Conservation (phyloP, 2,113 vertebrate species). For the Plotosus lineatus region DNA sequence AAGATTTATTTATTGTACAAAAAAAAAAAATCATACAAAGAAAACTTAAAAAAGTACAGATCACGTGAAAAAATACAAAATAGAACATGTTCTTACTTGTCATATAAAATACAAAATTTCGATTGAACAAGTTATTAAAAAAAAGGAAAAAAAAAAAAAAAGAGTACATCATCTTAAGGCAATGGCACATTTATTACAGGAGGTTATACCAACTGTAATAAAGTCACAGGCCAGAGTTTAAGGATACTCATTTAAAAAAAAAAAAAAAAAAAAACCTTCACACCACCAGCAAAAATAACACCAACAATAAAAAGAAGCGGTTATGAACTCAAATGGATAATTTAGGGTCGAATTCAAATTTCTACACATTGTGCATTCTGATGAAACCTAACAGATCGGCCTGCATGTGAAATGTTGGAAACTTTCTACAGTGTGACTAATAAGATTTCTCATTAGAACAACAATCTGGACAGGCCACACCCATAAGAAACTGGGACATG, state of each 20-base stretch:
- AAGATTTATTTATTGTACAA: slow-evolving; percentile 70
- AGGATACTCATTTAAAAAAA: not conserved
- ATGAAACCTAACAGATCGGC: not conserved
- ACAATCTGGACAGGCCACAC: not conserved
- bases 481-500: not conserved
- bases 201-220: slow-evolving; percentile 1
- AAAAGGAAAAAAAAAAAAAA: not conserved
- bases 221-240: slow-evolving; percentile 8
- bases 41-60: slow-evolving; percentile 49
- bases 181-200: not conserved
- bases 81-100: slow-evolving; percentile 57
- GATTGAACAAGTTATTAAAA: slow-evolving; percentile 14
- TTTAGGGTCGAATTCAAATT: not conserved
- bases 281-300: not conserved
- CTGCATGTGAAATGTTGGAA: not conserved
- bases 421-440: not conserved
- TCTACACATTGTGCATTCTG: not conserved
- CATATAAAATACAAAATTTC: slow-evolving; percentile 46
- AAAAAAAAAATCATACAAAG: slow-evolving; percentile 56
- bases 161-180: not conserved
- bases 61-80: slow-evolving; percentile 46
- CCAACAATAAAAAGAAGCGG: not conserved
- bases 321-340: not conserved
- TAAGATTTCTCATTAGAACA: not conserved
- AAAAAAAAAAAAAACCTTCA: not conserved